Evolutionary conservation across 1,140 invertebrate genomes (phyloP).

Genomic region (Pollicipes pollicipes): DNA sequence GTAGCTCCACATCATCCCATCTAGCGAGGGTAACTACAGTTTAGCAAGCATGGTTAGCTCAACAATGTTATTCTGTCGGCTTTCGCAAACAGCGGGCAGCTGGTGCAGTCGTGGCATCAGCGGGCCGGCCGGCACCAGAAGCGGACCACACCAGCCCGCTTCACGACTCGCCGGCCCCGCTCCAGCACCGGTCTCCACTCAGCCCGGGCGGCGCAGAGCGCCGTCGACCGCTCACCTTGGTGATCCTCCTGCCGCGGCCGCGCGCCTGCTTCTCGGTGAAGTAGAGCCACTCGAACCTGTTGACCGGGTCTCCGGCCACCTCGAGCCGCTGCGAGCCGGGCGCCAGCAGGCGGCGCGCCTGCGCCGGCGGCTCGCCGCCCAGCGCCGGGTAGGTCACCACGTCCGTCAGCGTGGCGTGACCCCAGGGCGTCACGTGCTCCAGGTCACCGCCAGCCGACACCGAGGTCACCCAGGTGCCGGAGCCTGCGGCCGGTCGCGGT

Average conservation of each 20-base stretch:
- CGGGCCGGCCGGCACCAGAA: too few species aligned
- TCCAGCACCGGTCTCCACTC: too few species aligned
- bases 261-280: constrained; percentile 33
- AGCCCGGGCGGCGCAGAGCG: too few species aligned
- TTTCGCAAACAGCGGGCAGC: too few species aligned
- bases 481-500: constrained; percentile 32
- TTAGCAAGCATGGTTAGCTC: too few species aligned
- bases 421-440: constrained; percentile 56
- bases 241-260: background rate
- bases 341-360: constrained; percentile 74
- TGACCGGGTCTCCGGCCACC: constrained; percentile 71
- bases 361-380: constrained; percentile 59
- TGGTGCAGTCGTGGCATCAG: too few species aligned
- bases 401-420: constrained; percentile 62
- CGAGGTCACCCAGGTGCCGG: constrained; percentile 57
- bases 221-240: background rate
- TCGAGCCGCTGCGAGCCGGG: constrained; percentile 74
- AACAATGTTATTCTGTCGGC: too few species aligned
- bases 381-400: constrained; percentile 66
- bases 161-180: too few species aligned
- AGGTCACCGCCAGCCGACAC: constrained; percentile 66
- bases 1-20: too few species aligned
- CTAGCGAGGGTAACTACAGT: too few species aligned
- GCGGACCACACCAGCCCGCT: too few species aligned
- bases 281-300: constrained; percentile 88